Base-by-base conservation (phyloP, 2,888 invertebrate species). In the Drosophila nr. perissopoda region DNA sequence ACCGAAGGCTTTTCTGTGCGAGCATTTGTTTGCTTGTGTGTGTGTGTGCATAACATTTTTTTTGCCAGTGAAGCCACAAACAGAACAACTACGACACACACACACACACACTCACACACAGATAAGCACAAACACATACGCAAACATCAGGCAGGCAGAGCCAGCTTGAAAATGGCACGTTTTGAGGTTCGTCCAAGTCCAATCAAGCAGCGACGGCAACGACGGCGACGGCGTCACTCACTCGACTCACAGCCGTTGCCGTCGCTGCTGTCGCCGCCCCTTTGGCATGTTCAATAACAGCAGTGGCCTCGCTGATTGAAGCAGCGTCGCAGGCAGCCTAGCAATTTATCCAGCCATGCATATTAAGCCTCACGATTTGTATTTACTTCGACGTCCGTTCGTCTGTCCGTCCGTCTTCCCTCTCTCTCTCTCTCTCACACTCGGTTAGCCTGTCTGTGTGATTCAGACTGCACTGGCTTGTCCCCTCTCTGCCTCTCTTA, bases 331-430 rank as follows among this genome's bases (percentile, higher is more conserved):
- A 66, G 76, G 74, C 89, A 84, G 88, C 88, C 86, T 72, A 85
- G 85, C 91, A 91, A 88, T 89, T 88, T 88, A 88, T 79, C 85
- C 87, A 88, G 89, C 91, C 91, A 90, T 91, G 87, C 87, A 89
- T 88, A 88, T 88, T 89, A 88, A 88, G 89, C 90, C 91, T 88
- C 91, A 88, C 87, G 87, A 90, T 90, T 88, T 88, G 91, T 90
- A 89, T 84, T 88, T 89, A 86, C 80, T 62, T 73, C 77, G 42
- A 64, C 71, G 58, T 64, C 48, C 59, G 33, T 31, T 34, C 31
- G 46, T 56, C 71, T 49, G 60, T 68, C 56, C 75, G 46, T 61
- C 53, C 59, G 69, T 70, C 60, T 83, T 4, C 16, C 21, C 21
- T 13, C 46, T 6, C 21, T 6, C 34, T 4, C 34, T 0, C 36